A percentile compares a stretch with the other conserved stretches of the same genome.
These are phyloP conservation scores for Piprites chloris DNA, from an alignment of 2,113 vertebrate genomes.

Conservation along the genomic window DNA sequence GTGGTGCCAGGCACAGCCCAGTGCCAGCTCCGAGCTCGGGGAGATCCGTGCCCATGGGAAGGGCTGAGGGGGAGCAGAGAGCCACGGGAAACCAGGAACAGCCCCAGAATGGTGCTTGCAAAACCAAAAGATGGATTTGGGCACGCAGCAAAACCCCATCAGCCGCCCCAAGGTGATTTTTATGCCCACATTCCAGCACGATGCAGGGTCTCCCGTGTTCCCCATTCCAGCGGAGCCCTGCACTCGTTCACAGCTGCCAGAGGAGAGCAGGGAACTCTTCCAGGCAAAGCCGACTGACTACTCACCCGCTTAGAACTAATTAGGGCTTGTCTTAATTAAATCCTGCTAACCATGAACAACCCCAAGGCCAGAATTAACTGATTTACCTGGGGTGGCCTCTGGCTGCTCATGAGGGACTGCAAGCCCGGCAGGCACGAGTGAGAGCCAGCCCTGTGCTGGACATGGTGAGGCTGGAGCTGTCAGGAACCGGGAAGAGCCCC, in stretches of 20 bases:
- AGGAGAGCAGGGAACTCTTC: not conserved
- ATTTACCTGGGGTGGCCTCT: conserved; percentile 19
- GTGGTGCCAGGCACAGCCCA: rapidly evolving
- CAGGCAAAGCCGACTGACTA: not conserved
- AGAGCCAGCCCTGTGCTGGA: not conserved
- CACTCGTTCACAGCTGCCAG: not conserved
- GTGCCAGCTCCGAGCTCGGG: not conserved
- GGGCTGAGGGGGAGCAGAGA: not conserved
- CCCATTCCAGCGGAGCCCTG: not conserved
- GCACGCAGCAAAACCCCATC: not conserved
- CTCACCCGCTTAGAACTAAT: conserved; percentile 20
- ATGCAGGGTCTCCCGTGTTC: rapidly evolving
- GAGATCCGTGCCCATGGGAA: rapidly evolving
- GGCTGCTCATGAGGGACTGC: not conserved
- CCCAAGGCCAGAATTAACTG: not conserved
- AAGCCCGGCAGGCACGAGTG: rapidly evolving
- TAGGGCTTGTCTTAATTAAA: conserved; percentile 59
- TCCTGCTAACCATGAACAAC: not conserved
- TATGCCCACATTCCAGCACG: rapidly evolving
- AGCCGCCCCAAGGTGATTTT: rapidly evolving
- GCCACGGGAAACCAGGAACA: too few species aligned
- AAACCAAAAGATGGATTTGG: rapidly evolving
- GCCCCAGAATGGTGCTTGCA: rapidly evolving
- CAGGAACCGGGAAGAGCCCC: not conserved
- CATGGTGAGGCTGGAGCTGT: not conserved